These are phyloP conservation scores for Papilio aristodemus DNA, from an alignment of 1,140 invertebrate genomes.

Conservation along the genomic window DNA sequence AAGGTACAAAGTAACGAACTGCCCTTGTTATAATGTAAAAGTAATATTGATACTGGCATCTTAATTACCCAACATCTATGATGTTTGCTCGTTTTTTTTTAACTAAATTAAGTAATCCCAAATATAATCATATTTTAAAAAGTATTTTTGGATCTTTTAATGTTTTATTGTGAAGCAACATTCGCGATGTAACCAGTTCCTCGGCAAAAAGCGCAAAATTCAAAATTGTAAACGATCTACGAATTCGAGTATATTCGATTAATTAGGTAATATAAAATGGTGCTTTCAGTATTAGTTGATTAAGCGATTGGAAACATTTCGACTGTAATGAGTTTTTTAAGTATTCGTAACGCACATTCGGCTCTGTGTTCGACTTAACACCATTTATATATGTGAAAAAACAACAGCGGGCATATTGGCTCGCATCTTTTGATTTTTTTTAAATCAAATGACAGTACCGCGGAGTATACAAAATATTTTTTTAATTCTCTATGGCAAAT, in stretches of 20 bases:
- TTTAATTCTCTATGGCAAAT: constrained; percentile 39
- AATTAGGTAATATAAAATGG: constrained; percentile 72
- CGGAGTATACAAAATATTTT: constrained; percentile 34
- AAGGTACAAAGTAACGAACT: background rate
- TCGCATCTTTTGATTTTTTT: constrained; percentile 34
- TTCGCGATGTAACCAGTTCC: constrained; percentile 12
- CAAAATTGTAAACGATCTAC: constrained; percentile 53
- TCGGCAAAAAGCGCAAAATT: constrained; percentile 39
- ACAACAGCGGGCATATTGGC: constrained; percentile 29
- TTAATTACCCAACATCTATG: background rate
- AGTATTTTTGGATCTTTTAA: constrained; percentile 9
- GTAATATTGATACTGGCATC: background rate
- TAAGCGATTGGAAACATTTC: constrained; percentile 61
- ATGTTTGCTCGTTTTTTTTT: constrained; percentile 6
- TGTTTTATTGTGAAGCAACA: constrained; percentile 11
- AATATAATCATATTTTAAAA: background rate
- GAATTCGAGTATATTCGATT: constrained; percentile 48
- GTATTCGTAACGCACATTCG: constrained; percentile 60
- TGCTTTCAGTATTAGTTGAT: constrained; percentile 78
- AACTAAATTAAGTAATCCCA: background rate
- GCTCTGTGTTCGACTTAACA: constrained; percentile 38
- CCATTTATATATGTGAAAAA: constrained; percentile 27
- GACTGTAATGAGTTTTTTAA: constrained; percentile 43
- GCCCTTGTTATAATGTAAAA: background rate
- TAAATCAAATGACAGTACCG: constrained; percentile 29